These are phyloP conservation scores for Intoshia linei DNA, from an alignment of 1,140 invertebrate species.

Conservation along the genomic window DNA sequence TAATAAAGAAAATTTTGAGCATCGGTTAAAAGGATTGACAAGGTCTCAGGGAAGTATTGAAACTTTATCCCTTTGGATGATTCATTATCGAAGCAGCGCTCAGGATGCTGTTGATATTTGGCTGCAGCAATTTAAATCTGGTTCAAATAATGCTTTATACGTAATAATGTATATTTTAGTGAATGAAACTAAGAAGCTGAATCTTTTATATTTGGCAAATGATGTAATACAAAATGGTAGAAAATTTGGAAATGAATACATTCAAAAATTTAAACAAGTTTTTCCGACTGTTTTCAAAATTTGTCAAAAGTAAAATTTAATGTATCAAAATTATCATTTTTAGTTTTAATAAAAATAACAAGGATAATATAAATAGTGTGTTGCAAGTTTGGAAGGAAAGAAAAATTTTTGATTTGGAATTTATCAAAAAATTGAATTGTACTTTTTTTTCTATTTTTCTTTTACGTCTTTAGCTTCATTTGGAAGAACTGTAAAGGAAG, in stretches of 20 bases:
- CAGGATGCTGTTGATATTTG: too few relatives aligned
- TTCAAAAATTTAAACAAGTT: constrained; percentile 27
- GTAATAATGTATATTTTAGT: constrained; percentile 39
- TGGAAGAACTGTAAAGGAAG: too few relatives aligned
- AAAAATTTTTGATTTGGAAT: constrained; percentile 43
- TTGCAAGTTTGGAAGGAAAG: constrained; percentile 63
- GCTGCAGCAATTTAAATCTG: too few relatives aligned
- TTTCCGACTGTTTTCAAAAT: constrained; percentile 16
- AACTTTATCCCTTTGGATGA: too few relatives aligned
- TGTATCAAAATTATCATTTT: not conserved
- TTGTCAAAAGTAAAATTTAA: constrained; percentile 12
- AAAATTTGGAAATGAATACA: constrained; percentile 79
- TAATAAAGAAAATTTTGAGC: too few relatives aligned
- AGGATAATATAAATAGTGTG: constrained; percentile 34
- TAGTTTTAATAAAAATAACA: constrained; percentile 17
- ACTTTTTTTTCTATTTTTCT: too few relatives aligned
- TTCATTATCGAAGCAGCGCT: too few relatives aligned
- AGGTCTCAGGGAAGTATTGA: too few relatives aligned
- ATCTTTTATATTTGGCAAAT: constrained; percentile 80
- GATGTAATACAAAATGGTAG: constrained; percentile 92
- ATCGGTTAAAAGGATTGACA: too few relatives aligned
- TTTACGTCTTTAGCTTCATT: too few relatives aligned
- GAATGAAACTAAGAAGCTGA: constrained; percentile 47
- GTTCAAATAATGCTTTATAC: too few relatives aligned
- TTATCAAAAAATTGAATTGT: constrained; percentile 37